Base-by-base conservation (phyloP, 35 echinoderm and acorn worm species). In the Apostichopus parvimensis region DNA sequence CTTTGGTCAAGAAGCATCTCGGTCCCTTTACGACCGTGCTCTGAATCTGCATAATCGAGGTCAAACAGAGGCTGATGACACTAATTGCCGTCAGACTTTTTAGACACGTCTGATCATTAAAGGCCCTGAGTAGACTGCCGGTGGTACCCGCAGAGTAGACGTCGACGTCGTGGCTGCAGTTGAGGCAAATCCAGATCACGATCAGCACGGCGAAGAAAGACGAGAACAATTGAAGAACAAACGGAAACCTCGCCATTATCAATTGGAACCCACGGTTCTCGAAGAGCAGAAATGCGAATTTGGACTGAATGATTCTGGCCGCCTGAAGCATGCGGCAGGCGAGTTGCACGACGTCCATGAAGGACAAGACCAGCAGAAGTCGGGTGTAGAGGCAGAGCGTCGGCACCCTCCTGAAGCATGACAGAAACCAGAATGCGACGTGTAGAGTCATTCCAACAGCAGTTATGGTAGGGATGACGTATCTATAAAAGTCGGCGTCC, bases 61-160 rank as follows among this genome's bases (percentile, higher is more conserved):
- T 59, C 55, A 84, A 58, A 23, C 55, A 84, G 13, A 84, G 10
- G 14, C 81, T 84, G 56, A 60, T 18, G 6, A 58, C 34, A 23
- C 57, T 25, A 9, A 84, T 84, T 20, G 58, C 4, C 9, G 81
- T 84, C 17, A 84, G 10, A 84, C 81, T 84, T 17, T 84, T 84
- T 4, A 58, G 53, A 52, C 81, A 56, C 5, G 18, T 56, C 6
- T 13, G 9, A 59, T 84, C 81, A 4, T 24, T 58, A n/a, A 84
- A n/a, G 6, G 9, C 57, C 6, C 18, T 59, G 9, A 84, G 53
- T 11, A 84, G 56, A n/a, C 17, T 58, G 53, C 81, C 52, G 0
- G 81, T 84, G 8, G 9, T 18, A 23, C 81, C 81, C 9, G 55
- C 21, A 52, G 6, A 58, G 81, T 58, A 22, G 17, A 84, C 14